These are phyloP conservation scores for Anolis carolinensis DNA, from an alignment of 2,113 vertebrate genomes.

Conservation along the genomic window DNA sequence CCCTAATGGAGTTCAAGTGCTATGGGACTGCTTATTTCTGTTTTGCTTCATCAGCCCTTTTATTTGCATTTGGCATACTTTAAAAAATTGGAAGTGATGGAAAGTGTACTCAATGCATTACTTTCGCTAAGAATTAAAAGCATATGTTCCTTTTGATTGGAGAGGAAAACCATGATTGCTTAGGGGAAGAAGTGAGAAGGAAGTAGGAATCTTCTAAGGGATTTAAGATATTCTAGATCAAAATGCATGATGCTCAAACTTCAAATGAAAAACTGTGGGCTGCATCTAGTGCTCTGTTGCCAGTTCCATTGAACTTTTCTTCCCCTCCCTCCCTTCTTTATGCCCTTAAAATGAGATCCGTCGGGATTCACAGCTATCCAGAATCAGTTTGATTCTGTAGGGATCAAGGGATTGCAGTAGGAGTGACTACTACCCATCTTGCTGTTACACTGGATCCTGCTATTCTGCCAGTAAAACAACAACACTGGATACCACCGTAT, in stretches of 20 bases:
- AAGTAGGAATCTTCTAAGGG: not conserved
- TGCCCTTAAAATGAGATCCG: too few relatives aligned
- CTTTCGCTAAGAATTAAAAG: not conserved
- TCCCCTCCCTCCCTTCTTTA: too few relatives aligned
- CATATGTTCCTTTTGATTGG: constrained; percentile 28
- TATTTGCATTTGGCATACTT: constrained; percentile 22
- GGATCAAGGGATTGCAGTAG: too few relatives aligned
- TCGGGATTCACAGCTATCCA: too few relatives aligned
- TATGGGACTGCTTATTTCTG: constrained; percentile 11
- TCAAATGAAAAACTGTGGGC: not conserved
- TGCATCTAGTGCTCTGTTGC: too few relatives aligned
- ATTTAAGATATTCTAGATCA: constrained; percentile 33
- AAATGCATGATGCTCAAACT: constrained; percentile 27
- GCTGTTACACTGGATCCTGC: too few relatives aligned
- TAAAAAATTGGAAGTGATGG: not conserved
- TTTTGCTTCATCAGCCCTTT: constrained; percentile 12
- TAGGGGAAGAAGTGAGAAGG: not conserved
- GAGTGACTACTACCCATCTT: too few relatives aligned
- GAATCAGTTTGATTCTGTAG: too few relatives aligned
- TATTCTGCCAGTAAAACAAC: too few relatives aligned
- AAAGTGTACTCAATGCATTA: not conserved
- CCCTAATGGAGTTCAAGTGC: constrained; percentile 18
- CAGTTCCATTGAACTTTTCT: too few relatives aligned
- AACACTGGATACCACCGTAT: too few relatives aligned
- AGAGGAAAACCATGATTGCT: constrained; percentile 18